Evolutionary conservation across 2,797 vertebrate genomes (phyloP), one percentile per base, ranked within the genome.

Genomic region (Neosilurus mollespiculum): DNA sequence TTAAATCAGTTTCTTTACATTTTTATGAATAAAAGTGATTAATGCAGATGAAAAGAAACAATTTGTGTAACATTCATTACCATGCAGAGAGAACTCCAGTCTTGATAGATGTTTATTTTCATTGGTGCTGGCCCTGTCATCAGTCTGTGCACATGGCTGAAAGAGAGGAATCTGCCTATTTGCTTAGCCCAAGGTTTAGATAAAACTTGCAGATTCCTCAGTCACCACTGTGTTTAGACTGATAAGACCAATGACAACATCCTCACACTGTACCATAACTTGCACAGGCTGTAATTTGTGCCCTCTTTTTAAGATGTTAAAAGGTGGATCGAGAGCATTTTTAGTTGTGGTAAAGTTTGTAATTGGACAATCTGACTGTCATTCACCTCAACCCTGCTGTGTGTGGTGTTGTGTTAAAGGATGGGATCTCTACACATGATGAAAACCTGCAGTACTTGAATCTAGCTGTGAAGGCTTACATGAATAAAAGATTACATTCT

Each of bases 371-470:
- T 56, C 15, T 43, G 43, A 43, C 10, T 66, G 61, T 62, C 18
- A 14, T 65, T 65, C n/a, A 53, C 49, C 3, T 11, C 18, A 34
- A 26, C 51, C 9, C 11, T 53, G 56, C 16, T 54, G 10, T 81
- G 30, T 81, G 15, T 70, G 53, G 15, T 59, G n/a, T 89, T 80
- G 89, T 88, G 82, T 87, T 84, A 73, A 91, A 99, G 98, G 95
- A 91, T 65, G 94, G 92, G 77, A 93, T 93, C 71, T 90, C 93
- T 6, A 95, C 96, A 79, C 96, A 98, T 81, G 91, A 94, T 81
- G 93, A 95, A 81, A 98, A 98, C 90, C 95, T 98, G 90, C 91
- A 86, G 84, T 96, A 96, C 85, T 84, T 99, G 88, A 98, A 96
- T 89, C 89, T 95, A 88, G 96, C 98, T 0, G 84, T 98, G 76